Percentiles rank a stretch among this genome's conserved stretches.
Evolutionary conservation across 2,888 invertebrate genomes (phyloP).

Genomic region (Aphrophora alni): DNA sequence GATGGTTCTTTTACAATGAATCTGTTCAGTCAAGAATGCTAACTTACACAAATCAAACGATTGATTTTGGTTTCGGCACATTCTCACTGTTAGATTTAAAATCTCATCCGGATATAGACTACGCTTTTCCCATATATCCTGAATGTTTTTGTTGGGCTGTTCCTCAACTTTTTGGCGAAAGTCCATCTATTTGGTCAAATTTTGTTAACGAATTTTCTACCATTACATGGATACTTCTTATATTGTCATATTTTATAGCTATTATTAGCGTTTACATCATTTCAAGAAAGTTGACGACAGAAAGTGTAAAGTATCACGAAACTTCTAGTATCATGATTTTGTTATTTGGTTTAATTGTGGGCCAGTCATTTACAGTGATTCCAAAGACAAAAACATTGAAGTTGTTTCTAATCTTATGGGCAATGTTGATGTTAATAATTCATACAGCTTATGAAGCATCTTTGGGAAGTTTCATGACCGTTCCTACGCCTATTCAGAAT

Average conservation of each 20-base stretch:
- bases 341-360: neutral
- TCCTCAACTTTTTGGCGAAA: constrained; percentile 4
- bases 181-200: constrained; percentile 13
- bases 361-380: constrained; percentile 6
- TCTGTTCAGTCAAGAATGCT: neutral
- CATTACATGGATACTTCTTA: constrained; percentile 8
- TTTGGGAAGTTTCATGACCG: constrained; percentile 29
- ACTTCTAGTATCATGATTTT: neutral
- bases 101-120: neutral
- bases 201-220: constrained; percentile 18
- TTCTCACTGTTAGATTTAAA: constrained; percentile 15
- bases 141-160: constrained; percentile 29
- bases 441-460: constrained; percentile 27
- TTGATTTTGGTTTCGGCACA: constrained; percentile 27
- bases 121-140: constrained; percentile 17
- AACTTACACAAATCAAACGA: neutral
- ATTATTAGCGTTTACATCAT: neutral
- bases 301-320: neutral
- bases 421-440: neutral
- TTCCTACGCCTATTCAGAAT: constrained; percentile 2
- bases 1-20: constrained; percentile 27
- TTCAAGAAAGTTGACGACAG: neutral
- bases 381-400: neutral
- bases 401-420: constrained; percentile 27
- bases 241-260: neutral